A percentile compares a stretch with the other conserved stretches of the same genome.
phyloP scores from a whole-genome alignment of 2,888 invertebrate species.

The Xanthorhoe spadicearia region DNA sequence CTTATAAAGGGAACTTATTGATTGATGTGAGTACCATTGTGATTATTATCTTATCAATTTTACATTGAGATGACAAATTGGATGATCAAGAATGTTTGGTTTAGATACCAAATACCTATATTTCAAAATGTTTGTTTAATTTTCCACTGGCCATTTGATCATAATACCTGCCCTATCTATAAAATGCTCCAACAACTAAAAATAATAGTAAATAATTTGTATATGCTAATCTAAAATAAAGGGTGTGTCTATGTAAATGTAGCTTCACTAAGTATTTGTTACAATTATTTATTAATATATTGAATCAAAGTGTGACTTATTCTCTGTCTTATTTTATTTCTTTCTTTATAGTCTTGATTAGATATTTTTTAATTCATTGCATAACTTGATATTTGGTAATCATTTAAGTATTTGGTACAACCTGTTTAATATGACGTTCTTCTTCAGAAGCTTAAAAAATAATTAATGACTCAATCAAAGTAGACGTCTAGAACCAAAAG shows the following conservation, averaged over 20 bases:
- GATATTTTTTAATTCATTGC: not conserved
- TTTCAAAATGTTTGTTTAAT: constrained; percentile 14
- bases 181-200: not conserved
- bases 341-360: not conserved
- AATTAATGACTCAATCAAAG: not conserved
- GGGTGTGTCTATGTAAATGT: not conserved
- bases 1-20: constrained; percentile 27
- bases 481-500: not conserved
- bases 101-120: constrained; percentile 26
- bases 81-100: constrained; percentile 42
- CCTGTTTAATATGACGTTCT: no score
- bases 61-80: constrained; percentile 45
- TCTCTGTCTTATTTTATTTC: no score
- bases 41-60: constrained; percentile 50
- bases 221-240: not conserved
- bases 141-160: constrained; percentile 1
- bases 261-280: not conserved
- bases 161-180: not conserved
- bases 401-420: no score
- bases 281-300: no score
- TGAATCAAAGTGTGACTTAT: not conserved
- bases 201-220: not conserved
- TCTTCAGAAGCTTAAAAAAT: no score
- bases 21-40: constrained; percentile 40
- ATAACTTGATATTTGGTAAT: no score